Evolutionary conservation across 53 echinoderm and acorn worm species (phyloP).

Genomic region (Holothuria scabra): DNA sequence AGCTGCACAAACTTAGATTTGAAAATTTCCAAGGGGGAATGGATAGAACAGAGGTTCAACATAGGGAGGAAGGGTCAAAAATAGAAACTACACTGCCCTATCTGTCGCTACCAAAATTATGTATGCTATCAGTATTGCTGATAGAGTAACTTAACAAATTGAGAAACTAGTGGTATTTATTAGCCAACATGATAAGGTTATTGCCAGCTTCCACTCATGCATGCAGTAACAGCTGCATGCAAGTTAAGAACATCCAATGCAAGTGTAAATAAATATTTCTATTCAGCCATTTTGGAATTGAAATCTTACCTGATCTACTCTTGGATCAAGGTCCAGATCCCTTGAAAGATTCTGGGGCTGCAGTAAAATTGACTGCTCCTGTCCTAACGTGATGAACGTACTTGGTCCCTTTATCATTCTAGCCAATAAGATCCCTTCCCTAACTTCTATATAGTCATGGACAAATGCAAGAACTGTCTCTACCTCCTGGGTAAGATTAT

Average conservation of each 20-base stretch:
- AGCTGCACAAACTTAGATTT: no score
- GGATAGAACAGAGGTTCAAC: no score
- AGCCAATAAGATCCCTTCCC: slow-evolving; percentile 10
- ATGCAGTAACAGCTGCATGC: no score
- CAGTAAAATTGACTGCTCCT: slow-evolving; percentile 51
- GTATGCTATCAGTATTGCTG: no score
- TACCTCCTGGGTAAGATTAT: slow-evolving; percentile 31
- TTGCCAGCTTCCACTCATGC: neutral
- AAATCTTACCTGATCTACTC: neutral
- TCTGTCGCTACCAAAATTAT: no score
- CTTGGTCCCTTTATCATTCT: slow-evolving; percentile 62
- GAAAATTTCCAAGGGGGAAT: no score
- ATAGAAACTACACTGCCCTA: no score
- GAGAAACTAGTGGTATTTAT: no score
- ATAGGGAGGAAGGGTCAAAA: no score
- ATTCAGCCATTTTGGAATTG: neutral
- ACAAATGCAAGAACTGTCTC: slow-evolving; percentile 53
- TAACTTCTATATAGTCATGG: slow-evolving; percentile 61
- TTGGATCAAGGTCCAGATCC: slow-evolving; percentile 59
- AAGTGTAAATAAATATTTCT: neutral
- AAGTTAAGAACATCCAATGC: no score
- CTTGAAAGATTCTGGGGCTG: slow-evolving; percentile 57
- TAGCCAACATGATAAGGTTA: no score
- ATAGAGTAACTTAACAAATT: no score
- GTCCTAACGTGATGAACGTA: slow-evolving; percentile 52